These are phyloP conservation scores for Indicator maculatus DNA, from an alignment of 2,113 vertebrate species.

Conservation along the genomic window DNA sequence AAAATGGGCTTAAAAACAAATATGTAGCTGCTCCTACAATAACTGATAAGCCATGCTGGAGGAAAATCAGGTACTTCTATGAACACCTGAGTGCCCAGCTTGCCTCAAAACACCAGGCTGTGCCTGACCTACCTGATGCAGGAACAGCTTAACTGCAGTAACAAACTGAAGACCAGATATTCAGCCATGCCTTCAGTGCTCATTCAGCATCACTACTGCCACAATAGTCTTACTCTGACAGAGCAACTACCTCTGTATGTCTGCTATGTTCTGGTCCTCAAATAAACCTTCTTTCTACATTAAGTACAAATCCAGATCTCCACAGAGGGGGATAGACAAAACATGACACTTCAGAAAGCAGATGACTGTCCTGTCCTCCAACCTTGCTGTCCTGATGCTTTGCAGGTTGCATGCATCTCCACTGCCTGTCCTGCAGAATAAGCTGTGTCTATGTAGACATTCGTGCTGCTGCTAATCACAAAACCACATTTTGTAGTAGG, in stretches of 20 bases:
- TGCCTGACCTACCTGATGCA: background rate
- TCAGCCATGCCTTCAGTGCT: background rate
- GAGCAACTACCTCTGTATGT: background rate
- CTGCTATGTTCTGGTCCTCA: background rate
- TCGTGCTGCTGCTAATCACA: background rate
- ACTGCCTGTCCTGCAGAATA: background rate
- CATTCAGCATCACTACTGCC: background rate
- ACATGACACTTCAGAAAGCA: background rate
- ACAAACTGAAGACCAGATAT: background rate
- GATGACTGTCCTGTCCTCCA: background rate
- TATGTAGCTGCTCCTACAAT: background rate
- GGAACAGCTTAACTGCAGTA: background rate
- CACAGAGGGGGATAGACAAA: background rate
- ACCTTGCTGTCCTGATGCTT: background rate
- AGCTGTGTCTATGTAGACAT: accelerated
- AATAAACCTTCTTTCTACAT: background rate
- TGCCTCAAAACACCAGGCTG: background rate
- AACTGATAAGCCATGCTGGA: background rate
- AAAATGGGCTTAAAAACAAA: background rate
- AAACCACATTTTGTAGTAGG: background rate
- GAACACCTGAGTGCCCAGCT: background rate
- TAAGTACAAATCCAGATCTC: background rate
- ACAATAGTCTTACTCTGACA: background rate
- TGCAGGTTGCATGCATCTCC: background rate
- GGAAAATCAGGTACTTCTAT: background rate